Evolutionary conservation across 2,797 vertebrate genomes (phyloP).

Genomic region (Mormyrops boulengeri): DNA sequence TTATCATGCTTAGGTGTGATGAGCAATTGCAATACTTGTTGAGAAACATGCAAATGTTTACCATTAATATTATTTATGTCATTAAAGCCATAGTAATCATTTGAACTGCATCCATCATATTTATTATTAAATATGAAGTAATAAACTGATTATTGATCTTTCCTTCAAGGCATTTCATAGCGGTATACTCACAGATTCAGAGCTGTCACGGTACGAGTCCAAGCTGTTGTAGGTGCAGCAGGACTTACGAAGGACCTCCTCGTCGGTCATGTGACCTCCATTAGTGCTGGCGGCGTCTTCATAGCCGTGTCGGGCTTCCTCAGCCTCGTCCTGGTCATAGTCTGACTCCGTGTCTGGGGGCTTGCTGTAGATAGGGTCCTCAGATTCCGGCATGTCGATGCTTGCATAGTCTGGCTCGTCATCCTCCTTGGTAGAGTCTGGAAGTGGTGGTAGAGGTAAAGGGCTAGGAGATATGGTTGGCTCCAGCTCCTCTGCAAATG

Average conservation of each 20-base stretch:
- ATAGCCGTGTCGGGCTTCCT: conserved; percentile 63
- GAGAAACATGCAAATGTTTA: background rate
- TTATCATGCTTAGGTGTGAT: background rate
- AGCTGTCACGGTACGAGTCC: conserved; percentile 79
- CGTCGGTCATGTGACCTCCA: conserved; percentile 56
- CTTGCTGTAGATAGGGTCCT: conserved; percentile 75
- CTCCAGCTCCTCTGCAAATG: conserved; percentile 62
- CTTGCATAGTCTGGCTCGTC: conserved; percentile 42
- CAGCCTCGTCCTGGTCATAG: conserved; percentile 84
- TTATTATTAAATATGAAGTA: background rate
- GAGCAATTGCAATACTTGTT: background rate
- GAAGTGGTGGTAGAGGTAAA: conserved; percentile 39
- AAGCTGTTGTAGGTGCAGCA: conserved; percentile 74
- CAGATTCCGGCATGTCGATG: conserved; percentile 59
- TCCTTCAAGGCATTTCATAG: background rate
- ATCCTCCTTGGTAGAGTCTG: conserved; percentile 24
- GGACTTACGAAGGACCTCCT: conserved; percentile 71
- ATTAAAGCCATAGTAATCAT: background rate
- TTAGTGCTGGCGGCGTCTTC: conserved; percentile 62
- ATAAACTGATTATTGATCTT: background rate
- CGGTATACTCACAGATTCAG: conserved; percentile 73
- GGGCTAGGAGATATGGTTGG: conserved; percentile 30
- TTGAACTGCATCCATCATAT: background rate
- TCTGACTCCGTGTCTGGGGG: conserved; percentile 80
- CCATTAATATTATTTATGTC: background rate